These are phyloP conservation scores for Prolemur simus DNA, from an alignment of 2,113 vertebrate species.

Conservation along the genomic window DNA sequence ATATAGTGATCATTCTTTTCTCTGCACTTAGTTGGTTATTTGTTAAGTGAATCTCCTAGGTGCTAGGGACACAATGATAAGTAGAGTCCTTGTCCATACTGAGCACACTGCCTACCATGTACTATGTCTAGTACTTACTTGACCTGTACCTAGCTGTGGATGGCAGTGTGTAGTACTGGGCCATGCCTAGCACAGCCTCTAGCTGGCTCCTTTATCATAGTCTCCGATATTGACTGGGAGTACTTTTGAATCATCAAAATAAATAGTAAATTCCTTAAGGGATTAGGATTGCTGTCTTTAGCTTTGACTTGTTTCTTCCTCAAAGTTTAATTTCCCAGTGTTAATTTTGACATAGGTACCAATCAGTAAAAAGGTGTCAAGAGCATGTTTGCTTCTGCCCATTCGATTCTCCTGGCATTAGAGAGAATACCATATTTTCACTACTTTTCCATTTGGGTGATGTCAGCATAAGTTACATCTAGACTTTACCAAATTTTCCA, in stretches of 20 bases:
- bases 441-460: background rate
- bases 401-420: background rate
- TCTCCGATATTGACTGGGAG: background rate
- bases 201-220: background rate
- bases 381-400: background rate
- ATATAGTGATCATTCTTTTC: background rate
- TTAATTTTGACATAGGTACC: background rate
- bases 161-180: background rate
- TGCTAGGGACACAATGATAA: background rate
- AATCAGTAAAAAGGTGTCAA: background rate
- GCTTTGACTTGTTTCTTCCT: slow-evolving; percentile 26
- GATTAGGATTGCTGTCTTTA: background rate
- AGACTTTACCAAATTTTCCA: background rate
- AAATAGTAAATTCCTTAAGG: background rate
- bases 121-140: background rate
- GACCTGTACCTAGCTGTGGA: background rate
- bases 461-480: background rate
- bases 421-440: background rate
- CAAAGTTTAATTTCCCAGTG: background rate
- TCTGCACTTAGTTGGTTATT: background rate
- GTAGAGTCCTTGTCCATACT: background rate
- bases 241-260: background rate
- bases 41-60: background rate
- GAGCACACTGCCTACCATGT: background rate
- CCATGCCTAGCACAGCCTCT: background rate